These are phyloP conservation scores for Heterodera carotae DNA, from an alignment of 1,140 invertebrate species.

Conservation along the genomic window DNA sequence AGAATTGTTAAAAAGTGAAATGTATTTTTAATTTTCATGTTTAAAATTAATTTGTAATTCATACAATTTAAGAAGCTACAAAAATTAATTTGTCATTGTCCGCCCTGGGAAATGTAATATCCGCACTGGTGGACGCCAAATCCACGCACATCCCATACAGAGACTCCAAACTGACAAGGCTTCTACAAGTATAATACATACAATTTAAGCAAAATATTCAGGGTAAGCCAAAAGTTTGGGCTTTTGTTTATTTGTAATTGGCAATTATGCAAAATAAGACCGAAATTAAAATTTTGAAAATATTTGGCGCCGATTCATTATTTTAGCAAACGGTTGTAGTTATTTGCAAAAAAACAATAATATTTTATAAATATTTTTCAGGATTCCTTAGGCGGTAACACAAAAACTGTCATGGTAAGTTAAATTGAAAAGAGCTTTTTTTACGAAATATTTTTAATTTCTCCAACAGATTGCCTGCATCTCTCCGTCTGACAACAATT, in stretches of 20 bases:
- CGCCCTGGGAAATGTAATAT: constrained; percentile 91
- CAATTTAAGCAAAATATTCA: too few species aligned
- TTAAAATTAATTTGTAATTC: not conserved
- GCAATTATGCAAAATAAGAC: not conserved
- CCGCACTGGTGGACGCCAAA: constrained; percentile 82
- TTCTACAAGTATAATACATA: constrained; percentile 76
- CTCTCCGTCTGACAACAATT: constrained; percentile 79
- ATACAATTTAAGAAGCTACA: constrained; percentile 78
- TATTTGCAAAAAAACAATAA: too few species aligned
- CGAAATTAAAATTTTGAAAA: constrained; percentile 17
- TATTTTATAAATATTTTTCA: constrained; percentile 38
- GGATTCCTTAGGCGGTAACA: constrained; percentile 90
- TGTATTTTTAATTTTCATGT: not conserved
- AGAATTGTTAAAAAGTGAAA: constrained; percentile 13
- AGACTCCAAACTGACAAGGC: constrained; percentile 87
- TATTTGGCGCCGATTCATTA: constrained; percentile 4
- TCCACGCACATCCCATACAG: constrained; percentile 83
- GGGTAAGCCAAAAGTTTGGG: not conserved
- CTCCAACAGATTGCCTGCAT: constrained; percentile 79
- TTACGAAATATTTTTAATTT: not conserved
- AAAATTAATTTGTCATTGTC: constrained; percentile 93
- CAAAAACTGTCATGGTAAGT: constrained; percentile 83
- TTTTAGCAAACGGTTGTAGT: too few species aligned
- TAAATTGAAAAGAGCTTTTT: not conserved
- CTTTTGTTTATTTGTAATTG: not conserved